phyloP scores from a whole-genome alignment of 2,797 vertebrate genomes.

The Anas bahamensis region DNA sequence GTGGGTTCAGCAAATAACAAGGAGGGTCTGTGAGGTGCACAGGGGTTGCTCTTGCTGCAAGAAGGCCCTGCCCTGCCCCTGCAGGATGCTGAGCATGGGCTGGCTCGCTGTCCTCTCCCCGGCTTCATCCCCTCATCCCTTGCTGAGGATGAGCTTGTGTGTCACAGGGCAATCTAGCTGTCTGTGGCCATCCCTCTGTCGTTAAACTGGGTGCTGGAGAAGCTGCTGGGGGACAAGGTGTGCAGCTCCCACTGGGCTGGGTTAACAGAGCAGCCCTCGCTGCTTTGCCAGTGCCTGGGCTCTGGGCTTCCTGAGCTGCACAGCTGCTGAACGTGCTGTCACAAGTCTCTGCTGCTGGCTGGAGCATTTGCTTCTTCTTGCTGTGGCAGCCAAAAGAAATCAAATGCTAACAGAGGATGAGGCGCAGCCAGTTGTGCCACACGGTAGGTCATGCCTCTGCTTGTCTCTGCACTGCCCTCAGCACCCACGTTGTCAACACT shows the following conservation, averaged over 20 bases:
- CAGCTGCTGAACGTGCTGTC: rapidly evolving
- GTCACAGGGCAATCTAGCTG: background rate
- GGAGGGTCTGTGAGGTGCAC: background rate
- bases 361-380: background rate
- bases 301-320: background rate
- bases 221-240: background rate
- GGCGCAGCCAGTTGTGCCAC: background rate
- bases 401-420: background rate
- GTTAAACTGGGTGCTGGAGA: background rate
- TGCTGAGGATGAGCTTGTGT: background rate
- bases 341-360: background rate
- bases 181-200: background rate
- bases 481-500: background rate
- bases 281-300: background rate
- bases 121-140: background rate
- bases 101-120: background rate
- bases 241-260: background rate
- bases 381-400: background rate
- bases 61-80: background rate
- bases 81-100: background rate
- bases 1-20: background rate
- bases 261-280: background rate
- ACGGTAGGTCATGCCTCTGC: background rate
- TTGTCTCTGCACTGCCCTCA: background rate
- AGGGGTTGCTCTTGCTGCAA: background rate